Conservation (phyloP, 2,888 invertebrate genomes). For the Zeuzera pyrina region DNA sequence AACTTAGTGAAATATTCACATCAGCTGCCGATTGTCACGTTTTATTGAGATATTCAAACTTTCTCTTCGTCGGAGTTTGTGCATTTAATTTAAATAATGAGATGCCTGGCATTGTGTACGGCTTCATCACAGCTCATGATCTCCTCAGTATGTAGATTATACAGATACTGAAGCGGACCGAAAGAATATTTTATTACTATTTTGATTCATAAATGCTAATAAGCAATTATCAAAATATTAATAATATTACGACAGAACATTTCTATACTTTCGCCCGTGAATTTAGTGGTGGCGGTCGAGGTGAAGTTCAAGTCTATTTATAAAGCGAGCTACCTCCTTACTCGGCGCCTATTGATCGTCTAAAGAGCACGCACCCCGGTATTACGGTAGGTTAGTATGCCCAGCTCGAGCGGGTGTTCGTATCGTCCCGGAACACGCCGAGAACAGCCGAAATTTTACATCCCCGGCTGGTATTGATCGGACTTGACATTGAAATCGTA, state of each 20-base stretch:
- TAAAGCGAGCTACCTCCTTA: constrained; percentile 57
- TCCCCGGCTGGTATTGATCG: constrained; percentile 69
- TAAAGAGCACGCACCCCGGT: constrained; percentile 57
- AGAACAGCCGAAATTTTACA: constrained; percentile 66
- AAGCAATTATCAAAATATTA: too few relatives aligned
- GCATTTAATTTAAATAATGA: constrained; percentile 61
- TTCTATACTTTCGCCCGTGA: constrained; percentile 54
- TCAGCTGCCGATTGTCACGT: constrained; percentile 61
- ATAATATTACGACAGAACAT: too few relatives aligned
- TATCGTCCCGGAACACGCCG: constrained; percentile 62
- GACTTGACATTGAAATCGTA: constrained; percentile 71
- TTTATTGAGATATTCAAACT: constrained; percentile 64
- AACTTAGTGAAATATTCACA: constrained; percentile 65
- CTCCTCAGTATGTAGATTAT: constrained; percentile 19
- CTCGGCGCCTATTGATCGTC: constrained; percentile 63
- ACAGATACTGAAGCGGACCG: too few relatives aligned
- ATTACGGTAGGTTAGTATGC: constrained; percentile 72
- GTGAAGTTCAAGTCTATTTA: constrained; percentile 72
- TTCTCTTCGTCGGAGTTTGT: constrained; percentile 46
- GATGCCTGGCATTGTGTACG: constrained; percentile 38
- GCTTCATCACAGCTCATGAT: constrained; percentile 39
- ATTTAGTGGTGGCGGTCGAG: constrained; percentile 40
- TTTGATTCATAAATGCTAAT: too few relatives aligned
- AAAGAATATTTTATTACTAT: too few relatives aligned
- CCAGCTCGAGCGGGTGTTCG: constrained; percentile 38